Conservation (phyloP, 1,140 invertebrate genomes). For the Metaphire vulgaris region DNA sequence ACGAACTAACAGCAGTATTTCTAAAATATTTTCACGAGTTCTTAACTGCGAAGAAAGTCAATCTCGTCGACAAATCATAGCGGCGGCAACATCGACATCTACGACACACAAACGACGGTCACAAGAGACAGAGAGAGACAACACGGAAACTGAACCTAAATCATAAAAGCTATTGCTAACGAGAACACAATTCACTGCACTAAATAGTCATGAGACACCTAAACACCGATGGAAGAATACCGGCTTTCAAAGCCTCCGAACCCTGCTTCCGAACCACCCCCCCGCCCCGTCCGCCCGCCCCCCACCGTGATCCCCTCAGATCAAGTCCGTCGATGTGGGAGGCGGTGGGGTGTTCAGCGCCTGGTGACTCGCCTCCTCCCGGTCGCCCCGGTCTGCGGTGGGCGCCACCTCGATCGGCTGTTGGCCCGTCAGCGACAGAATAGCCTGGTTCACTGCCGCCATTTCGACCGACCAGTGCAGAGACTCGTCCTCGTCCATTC, state of each 20-base stretch:
- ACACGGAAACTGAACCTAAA: not conserved
- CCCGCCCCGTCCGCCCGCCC: too few species aligned
- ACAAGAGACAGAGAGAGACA: too few species aligned
- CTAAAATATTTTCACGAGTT: too few species aligned
- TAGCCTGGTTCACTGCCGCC: conserved; percentile 28
- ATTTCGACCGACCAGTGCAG: conserved; percentile 26
- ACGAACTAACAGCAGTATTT: too few species aligned
- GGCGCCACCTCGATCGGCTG: conserved; percentile 18
- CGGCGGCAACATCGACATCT: too few species aligned
- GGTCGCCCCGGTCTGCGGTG: not conserved
- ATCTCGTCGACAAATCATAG: too few species aligned
- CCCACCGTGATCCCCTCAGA: not conserved
- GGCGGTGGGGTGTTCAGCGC: not conserved
- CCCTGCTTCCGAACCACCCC: not conserved
- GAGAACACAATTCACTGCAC: not conserved
- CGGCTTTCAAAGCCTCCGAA: not conserved
- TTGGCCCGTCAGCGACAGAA: conserved; percentile 23
- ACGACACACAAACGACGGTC: too few species aligned
- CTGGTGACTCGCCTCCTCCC: not conserved
- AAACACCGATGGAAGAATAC: conserved; percentile 1
- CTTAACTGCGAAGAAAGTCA: too few species aligned
- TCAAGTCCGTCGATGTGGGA: not conserved
- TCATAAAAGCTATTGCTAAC: not conserved
- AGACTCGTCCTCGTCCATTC: conserved; percentile 6
- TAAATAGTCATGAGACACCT: not conserved